phyloP scores from a whole-genome alignment of 2,797 vertebrate species.

The Psittacula derbiana region DNA sequence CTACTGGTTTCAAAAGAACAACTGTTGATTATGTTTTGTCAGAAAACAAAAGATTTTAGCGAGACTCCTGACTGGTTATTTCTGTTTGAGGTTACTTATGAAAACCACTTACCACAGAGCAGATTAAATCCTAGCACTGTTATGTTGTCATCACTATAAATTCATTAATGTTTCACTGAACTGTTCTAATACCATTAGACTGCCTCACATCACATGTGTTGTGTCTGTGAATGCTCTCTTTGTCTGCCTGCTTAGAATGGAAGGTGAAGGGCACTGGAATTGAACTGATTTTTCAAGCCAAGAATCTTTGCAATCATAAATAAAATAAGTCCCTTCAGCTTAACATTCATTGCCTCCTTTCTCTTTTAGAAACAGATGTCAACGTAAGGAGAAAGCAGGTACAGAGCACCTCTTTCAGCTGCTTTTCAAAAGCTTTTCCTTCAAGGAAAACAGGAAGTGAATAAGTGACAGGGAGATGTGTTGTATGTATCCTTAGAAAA shows the following conservation, averaged over 20 bases:
- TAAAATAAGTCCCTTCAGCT: constrained; percentile 3
- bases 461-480: neutral
- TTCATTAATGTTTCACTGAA: constrained; percentile 53
- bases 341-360: constrained; percentile 3
- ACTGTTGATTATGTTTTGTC: neutral
- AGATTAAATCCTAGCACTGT: neutral
- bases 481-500: neutral
- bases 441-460: neutral
- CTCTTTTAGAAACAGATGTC: constrained; percentile 12
- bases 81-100: neutral
- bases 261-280: constrained; percentile 25
- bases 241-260: constrained; percentile 5
- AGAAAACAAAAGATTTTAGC: neutral
- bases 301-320: constrained; percentile 37
- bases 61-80: neutral
- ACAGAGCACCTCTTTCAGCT: neutral
- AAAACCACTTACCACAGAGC: neutral
- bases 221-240: constrained; percentile 50
- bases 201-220: constrained; percentile 26
- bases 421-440: no score
- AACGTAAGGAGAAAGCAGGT: constrained; percentile 6
- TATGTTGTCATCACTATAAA: constrained; percentile 24
- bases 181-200: constrained; percentile 39
- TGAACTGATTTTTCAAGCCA: constrained; percentile 36
- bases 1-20: neutral